Base-by-base conservation (phyloP, 2,797 vertebrate species). In the Synaphobranchus kaupii region DNA sequence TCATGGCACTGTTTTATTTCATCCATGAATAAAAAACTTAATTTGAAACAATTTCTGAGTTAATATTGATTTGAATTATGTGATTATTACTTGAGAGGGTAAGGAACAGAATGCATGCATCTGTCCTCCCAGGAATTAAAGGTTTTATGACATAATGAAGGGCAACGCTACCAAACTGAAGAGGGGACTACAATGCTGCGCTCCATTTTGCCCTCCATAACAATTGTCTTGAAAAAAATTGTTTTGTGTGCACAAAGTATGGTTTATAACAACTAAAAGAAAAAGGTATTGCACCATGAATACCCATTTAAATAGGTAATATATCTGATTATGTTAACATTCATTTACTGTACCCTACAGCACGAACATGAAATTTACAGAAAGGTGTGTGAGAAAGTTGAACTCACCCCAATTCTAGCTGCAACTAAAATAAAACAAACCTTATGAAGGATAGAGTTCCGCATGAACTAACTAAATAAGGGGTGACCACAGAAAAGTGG, bases 1-100 rank as follows among this genome's bases (percentile, higher is more conserved):
- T 94, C 94, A 95, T 94, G 93, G 91, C 92, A 92, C 94, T 95
- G 93, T 94, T 94, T 95, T 90, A 94, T 94, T 96, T 96, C 95
- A 96, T 90, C 97, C 96, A 97, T 97, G 93, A 99, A 98, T 98
- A 97, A 98, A 96, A 92, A 92, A 93, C 91, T 93, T 94, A 94
- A 94, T 96, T 95, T 85, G 95, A 96, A 93, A 91, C 84, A 60
- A 82, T 17, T 10, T 88, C 31, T 60, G 52, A 73, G 31, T 87
- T 44, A 15, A 54, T 39, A 34, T 86, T 13, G 44, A 48, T 86
- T 81, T 78, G 83, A 34, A 28, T 28, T 34, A 22, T 84, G 54
- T 7, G 82, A 31, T 28, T 78, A 47, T 47, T 78, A 34, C 28
- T 10, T 20, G 13, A n/a, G 47, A 48, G 47, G 78, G 47, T 8